Percentiles rank a stretch among this genome's conserved stretches.
These are phyloP conservation scores for Phrynocephalus forsythii DNA, from an alignment of 2,797 vertebrate genomes.

Conservation along the genomic window DNA sequence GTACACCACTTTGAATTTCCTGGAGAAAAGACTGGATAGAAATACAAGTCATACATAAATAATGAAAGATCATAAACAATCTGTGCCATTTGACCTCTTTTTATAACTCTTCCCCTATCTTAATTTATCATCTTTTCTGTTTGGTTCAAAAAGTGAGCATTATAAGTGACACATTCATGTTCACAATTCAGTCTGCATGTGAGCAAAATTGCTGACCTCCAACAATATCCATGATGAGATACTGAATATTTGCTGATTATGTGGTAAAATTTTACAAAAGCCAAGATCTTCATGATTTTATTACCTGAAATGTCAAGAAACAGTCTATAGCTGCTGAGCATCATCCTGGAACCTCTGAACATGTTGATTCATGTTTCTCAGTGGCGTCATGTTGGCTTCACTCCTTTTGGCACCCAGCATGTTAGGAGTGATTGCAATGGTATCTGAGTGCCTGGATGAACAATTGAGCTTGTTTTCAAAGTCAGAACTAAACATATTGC, in stretches of 20 bases:
- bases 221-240: neutral
- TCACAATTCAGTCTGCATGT: neutral
- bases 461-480: neutral
- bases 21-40: too few relatives aligned
- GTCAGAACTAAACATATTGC: constrained; percentile 13
- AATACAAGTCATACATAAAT: too few relatives aligned
- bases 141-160: too few relatives aligned
- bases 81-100: too few relatives aligned
- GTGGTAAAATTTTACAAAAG: neutral
- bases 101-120: too few relatives aligned
- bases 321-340: neutral
- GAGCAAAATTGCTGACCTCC: neutral
- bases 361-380: neutral
- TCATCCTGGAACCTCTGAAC: neutral
- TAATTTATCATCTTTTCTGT: too few relatives aligned
- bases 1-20: too few relatives aligned
- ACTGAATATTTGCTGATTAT: neutral
- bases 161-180: neutral
- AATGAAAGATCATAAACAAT: too few relatives aligned
- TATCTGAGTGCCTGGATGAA: neutral
- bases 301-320: neutral
- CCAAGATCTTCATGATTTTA: neutral
- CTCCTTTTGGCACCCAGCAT: neutral
- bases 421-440: neutral
- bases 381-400: neutral